A percentile compares a stretch with the other conserved stretches of the same genome.
Conservation (phyloP, 2,113 vertebrate species). For the Xiphorhynchus elegans region DNA sequence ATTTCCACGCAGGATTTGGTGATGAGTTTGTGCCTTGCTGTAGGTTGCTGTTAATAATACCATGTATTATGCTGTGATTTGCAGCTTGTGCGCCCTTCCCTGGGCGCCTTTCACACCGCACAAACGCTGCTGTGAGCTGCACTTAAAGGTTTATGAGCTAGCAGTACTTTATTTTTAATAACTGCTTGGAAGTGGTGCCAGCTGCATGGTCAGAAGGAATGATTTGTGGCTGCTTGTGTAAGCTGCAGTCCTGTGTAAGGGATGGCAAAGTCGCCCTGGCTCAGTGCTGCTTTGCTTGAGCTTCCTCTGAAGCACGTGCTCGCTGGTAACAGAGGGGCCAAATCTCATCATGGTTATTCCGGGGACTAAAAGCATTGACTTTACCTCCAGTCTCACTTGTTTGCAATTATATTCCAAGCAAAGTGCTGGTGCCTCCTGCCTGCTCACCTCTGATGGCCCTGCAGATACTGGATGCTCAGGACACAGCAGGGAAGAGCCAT, state of each 20-base stretch:
- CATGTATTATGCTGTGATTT: fast-evolving
- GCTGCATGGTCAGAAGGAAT: neutral
- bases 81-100: neutral
- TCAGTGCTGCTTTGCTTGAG: neutral
- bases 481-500: neutral
- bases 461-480: neutral
- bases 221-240: neutral
- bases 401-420: neutral
- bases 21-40: neutral
- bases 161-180: neutral
- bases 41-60: neutral
- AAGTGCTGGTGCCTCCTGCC: neutral
- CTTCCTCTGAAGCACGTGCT: neutral
- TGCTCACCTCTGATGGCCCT: neutral
- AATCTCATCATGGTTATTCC: neutral
- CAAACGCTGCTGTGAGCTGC: fast-evolving
- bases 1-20: neutral
- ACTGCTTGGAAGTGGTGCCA: neutral
- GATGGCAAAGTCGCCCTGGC: neutral
- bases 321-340: neutral
- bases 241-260: neutral
- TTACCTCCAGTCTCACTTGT: neutral
- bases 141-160: neutral
- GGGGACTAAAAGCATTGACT: neutral
- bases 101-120: fast-evolving